Conservation (phyloP, 2,888 invertebrate genomes). For the Polydrusus tereticollis region DNA sequence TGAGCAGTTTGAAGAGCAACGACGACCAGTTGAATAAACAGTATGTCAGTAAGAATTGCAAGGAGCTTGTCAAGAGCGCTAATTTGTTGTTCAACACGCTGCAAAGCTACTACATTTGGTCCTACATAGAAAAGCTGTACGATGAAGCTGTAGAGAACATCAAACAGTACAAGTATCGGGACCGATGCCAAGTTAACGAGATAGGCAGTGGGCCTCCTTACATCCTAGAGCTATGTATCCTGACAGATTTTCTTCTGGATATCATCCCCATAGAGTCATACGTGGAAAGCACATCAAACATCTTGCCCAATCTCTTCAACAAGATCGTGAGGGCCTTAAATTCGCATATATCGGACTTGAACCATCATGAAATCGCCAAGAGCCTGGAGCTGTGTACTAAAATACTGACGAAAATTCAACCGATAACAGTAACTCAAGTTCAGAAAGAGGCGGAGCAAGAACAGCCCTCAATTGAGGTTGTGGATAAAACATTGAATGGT, state of each 20-base stretch:
- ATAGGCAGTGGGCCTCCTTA: conserved; percentile 76
- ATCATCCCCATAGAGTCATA: conserved; percentile 82
- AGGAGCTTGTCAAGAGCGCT: conserved; percentile 85
- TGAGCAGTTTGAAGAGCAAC: conserved; percentile 63
- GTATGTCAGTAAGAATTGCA: conserved; percentile 67
- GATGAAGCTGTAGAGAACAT: conserved; percentile 66
- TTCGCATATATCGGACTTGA: conserved; percentile 70
- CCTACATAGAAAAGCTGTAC: conserved; percentile 78
- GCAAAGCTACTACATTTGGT: conserved; percentile 90
- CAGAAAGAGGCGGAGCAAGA: conserved; percentile 51
- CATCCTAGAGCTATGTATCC: conserved; percentile 77
- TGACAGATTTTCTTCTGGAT: conserved; percentile 82
- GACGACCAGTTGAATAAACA: conserved; percentile 62
- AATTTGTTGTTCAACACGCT: conserved; percentile 86
- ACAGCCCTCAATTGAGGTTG: conserved; percentile 43
- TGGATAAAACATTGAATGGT: conserved; percentile 50
- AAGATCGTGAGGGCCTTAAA: conserved; percentile 75
- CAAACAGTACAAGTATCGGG: conserved; percentile 60
- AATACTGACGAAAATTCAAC: conserved; percentile 82
- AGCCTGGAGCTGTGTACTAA: conserved; percentile 79
- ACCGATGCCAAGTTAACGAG: conserved; percentile 64
- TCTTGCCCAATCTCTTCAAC: conserved; percentile 81
- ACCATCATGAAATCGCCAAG: conserved; percentile 74
- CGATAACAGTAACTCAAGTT: conserved; percentile 68
- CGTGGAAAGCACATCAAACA: conserved; percentile 81